Conservation (phyloP, 2,888 invertebrate species). For the Tuberolachnus salignus region DNA sequence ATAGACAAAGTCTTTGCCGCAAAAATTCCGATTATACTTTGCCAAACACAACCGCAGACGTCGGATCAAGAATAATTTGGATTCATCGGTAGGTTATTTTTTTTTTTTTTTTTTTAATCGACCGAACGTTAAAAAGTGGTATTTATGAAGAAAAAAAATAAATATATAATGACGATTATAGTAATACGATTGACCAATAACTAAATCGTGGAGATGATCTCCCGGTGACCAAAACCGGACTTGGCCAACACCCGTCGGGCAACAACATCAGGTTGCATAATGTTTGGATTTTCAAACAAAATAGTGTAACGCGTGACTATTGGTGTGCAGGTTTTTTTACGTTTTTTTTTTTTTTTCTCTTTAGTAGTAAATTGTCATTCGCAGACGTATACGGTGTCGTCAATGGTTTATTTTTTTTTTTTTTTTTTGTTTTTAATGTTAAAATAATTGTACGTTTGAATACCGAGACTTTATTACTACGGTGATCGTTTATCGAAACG, state of each 20-base stretch:
- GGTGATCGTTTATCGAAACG: not conserved
- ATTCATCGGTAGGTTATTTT: constrained; percentile 1
- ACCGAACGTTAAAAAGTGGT: constrained; percentile 14
- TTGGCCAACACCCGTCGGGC: constrained; percentile 26
- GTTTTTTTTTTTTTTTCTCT: not conserved
- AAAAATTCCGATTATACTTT: not conserved
- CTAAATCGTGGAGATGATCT: constrained; percentile 36
- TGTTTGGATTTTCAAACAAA: constrained; percentile 25
- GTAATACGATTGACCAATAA: constrained; percentile 45
- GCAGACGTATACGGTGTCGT: not conserved
- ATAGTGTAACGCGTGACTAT: not conserved
- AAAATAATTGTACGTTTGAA: not conserved
- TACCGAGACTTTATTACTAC: not conserved
- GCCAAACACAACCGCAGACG: not conserved
- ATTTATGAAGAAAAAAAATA: constrained; percentile 22
- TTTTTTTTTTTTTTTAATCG: not conserved
- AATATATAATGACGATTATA: constrained; percentile 1
- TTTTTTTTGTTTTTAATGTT: not conserved
- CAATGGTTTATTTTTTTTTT: no score
- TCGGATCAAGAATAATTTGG: not conserved
- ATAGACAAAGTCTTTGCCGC: not conserved
- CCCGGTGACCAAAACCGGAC: constrained; percentile 44
- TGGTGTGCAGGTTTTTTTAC: not conserved
- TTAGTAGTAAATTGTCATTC: not conserved
- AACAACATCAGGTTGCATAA: constrained; percentile 29